phyloP scores from a whole-genome alignment of 2,797 vertebrate species.

The Smutsia gigantea region DNA sequence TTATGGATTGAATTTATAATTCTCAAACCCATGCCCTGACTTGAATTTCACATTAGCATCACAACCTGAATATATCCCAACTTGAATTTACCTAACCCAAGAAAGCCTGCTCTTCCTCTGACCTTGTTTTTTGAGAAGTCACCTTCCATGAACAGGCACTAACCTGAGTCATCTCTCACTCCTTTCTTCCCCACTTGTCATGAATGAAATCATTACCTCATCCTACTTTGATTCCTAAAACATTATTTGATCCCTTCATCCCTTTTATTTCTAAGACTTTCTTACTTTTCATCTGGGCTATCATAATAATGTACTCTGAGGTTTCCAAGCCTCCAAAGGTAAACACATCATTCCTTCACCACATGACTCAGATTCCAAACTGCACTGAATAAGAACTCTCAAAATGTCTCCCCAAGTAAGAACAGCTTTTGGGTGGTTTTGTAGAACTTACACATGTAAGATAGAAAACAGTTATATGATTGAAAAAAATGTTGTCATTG shows the following conservation, averaged over 20 bases:
- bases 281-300: not conserved
- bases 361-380: not conserved
- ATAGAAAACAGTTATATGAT: not conserved
- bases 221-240: not conserved
- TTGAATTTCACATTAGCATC: not conserved
- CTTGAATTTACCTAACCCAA: not conserved
- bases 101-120: not conserved
- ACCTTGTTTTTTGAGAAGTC: not conserved
- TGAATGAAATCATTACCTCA: not conserved
- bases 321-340: not conserved
- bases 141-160: not conserved
- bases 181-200: not conserved
- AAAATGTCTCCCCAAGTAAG: not conserved
- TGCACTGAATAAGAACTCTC: not conserved
- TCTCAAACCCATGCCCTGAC: not conserved
- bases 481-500: not conserved
- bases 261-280: not conserved
- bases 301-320: not conserved
- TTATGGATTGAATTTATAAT: not conserved
- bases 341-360: not conserved
- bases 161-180: not conserved
- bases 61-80: too few species aligned
- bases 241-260: not conserved
- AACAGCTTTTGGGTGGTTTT: not conserved
- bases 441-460: not conserved